Percentiles rank a stretch among this genome's conserved stretches.
Conservation (phyloP, 2,113 vertebrate genomes). For the Sitta europaea region DNA sequence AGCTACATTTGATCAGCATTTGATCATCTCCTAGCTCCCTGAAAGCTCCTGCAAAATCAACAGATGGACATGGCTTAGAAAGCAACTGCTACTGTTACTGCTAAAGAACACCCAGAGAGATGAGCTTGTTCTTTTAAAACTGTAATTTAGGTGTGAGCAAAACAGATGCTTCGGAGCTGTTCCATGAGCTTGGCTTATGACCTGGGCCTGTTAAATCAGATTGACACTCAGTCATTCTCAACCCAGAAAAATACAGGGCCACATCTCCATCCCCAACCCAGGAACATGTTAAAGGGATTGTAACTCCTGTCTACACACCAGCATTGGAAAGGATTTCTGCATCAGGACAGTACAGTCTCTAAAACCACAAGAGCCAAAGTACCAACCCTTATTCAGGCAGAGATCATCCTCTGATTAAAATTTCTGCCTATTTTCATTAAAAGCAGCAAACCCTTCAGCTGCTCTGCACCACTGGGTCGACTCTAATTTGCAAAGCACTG, state of each 20-base stretch:
- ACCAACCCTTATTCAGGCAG: not conserved
- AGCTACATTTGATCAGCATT: not conserved
- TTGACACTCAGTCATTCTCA: not conserved
- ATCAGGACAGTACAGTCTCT: not conserved
- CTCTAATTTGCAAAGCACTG: not conserved
- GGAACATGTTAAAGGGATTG: accelerated
- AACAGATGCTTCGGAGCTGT: not conserved
- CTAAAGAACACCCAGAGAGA: not conserved
- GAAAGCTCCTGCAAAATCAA: not conserved
- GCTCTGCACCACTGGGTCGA: not conserved
- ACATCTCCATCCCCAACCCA: not conserved
- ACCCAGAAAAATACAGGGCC: accelerated
- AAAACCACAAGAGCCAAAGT: not conserved
- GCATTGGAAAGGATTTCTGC: not conserved
- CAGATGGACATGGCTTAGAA: not conserved
- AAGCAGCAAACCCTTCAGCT: not conserved
- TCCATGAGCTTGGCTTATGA: not conserved
- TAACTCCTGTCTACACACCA: not conserved
- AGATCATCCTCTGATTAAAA: not conserved
- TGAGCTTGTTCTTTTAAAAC: not conserved
- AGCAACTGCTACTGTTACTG: not conserved
- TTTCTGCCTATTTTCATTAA: not conserved
- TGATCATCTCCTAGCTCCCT: not conserved
- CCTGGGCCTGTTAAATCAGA: not conserved
- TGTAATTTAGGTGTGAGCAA: not conserved